phyloP scores from a whole-genome alignment of 2,113 vertebrate genomes.

The Ophthalmolycus amberensis region DNA sequence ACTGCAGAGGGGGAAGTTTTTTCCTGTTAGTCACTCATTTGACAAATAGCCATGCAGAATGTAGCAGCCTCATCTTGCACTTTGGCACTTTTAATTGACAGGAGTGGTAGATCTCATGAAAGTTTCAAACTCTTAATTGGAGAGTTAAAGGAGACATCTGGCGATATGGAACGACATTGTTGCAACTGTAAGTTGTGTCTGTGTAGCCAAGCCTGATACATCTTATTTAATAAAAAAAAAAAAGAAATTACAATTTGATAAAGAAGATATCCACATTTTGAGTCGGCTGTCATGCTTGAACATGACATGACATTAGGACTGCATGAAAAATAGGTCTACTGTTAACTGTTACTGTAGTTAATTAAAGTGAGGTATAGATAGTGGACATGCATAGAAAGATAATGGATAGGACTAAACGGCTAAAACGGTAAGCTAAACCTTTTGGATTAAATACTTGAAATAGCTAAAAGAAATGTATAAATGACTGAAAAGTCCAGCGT shows the following conservation, averaged over 20 bases:
- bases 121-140: constrained; percentile 2
- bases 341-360: too few relatives aligned
- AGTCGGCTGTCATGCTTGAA: background rate
- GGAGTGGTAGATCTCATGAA: background rate
- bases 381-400: background rate
- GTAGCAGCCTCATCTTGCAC: constrained; percentile 33
- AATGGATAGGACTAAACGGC: background rate
- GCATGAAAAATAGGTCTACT: background rate
- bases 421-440: background rate
- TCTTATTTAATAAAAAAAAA: background rate
- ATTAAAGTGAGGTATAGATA: background rate
- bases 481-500: background rate
- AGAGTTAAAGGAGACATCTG: constrained; percentile 6
- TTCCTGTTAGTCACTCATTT: constrained; percentile 53
- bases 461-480: background rate
- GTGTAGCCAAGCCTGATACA: background rate
- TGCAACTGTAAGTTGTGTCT: background rate
- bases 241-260: background rate
- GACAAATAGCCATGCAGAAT: constrained; percentile 52
- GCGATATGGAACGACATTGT: background rate
- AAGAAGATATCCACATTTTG: background rate
- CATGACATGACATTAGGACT: background rate
- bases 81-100: constrained; percentile 42
- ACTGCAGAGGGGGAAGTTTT: constrained; percentile 32
- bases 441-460: background rate